These are phyloP conservation scores for Poeciliopsis occidentalis DNA, from an alignment of 2,113 vertebrate genomes.

Conservation along the genomic window DNA sequence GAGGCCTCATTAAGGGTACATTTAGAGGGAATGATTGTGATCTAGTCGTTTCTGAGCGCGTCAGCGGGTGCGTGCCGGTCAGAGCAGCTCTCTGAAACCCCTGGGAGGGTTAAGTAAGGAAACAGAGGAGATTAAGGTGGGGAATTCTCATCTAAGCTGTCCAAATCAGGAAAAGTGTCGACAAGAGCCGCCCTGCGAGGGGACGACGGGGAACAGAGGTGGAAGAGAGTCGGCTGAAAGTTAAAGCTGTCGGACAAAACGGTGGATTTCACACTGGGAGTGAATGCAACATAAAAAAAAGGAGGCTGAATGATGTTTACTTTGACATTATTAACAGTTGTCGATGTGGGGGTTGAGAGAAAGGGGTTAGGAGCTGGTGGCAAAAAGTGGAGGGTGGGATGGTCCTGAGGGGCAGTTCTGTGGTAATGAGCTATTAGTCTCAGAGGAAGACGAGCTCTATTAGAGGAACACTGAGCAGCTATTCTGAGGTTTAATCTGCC, in stretches of 20 bases:
- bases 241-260: not conserved
- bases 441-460: conserved; percentile 69
- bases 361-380: conserved; percentile 31
- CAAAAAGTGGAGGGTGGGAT: not conserved
- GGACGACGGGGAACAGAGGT: conserved; percentile 53
- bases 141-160: conserved; percentile 76
- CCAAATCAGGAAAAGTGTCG: conserved; percentile 80
- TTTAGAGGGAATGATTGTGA: conserved; percentile 10
- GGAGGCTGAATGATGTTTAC: not conserved
- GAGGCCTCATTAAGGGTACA: conserved; percentile 72
- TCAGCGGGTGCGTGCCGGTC: conserved; percentile 39
- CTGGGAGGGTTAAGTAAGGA: conserved; percentile 77
- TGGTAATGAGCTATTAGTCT: conserved; percentile 77
- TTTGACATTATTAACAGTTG: not conserved
- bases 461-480: conserved; percentile 64
- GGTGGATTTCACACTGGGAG: not conserved
- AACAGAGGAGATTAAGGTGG: conserved; percentile 79
- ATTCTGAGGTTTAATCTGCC: conserved; percentile 73
- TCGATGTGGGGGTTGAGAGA: conserved; percentile 26
- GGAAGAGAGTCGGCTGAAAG: not conserved
- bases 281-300: not conserved
- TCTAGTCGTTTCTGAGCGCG: conserved; percentile 40
- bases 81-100: conserved; percentile 53
- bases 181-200: conserved; percentile 56
- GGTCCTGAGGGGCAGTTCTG: conserved; percentile 59